A percentile compares a stretch with the other conserved stretches of the same genome.
Conservation (phyloP, 2,797 vertebrate species). For the Odontamblyopus rebecca region DNA sequence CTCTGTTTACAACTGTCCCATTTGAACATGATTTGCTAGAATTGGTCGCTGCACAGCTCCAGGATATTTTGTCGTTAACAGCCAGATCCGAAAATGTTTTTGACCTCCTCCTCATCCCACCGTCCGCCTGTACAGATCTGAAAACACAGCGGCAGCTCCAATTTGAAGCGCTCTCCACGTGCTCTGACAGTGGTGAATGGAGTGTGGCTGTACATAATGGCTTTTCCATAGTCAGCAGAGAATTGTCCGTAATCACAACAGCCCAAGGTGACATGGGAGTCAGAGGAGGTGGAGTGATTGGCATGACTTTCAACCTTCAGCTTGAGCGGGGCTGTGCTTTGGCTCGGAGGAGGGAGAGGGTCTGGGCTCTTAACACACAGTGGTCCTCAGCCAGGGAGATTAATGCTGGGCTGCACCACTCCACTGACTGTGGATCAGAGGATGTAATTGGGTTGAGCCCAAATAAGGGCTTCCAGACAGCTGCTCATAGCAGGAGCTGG, state of each 20-base stretch:
- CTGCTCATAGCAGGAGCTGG: slow-evolving; percentile 83
- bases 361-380: slow-evolving; percentile 77
- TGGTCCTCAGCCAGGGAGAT: slow-evolving; percentile 79
- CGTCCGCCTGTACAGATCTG: slow-evolving; percentile 26
- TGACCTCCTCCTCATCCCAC: slow-evolving; percentile 35
- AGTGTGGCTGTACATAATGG: slow-evolving; percentile 32
- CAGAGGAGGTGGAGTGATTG: slow-evolving; percentile 74
- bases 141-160: slow-evolving; percentile 39
- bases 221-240: slow-evolving; percentile 47
- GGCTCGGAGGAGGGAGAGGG: slow-evolving; percentile 45
- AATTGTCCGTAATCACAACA: slow-evolving; percentile 40
- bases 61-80: slow-evolving; percentile 70
- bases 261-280: slow-evolving; percentile 54
- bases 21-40: slow-evolving; percentile 75
- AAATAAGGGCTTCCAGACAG: slow-evolving; percentile 80
- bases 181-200: slow-evolving; percentile 29
- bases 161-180: slow-evolving; percentile 48
- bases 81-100: slow-evolving; percentile 52
- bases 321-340: slow-evolving; percentile 58
- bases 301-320: slow-evolving; percentile 72
- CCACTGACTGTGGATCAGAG: slow-evolving; percentile 76
- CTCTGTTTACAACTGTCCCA: slow-evolving; percentile 66
- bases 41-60: slow-evolving; percentile 70
- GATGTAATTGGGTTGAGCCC: slow-evolving; percentile 82
- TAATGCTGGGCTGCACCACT: slow-evolving; percentile 82